Percentiles rank a stretch among this genome's conserved stretches.
phyloP scores from a whole-genome alignment of 2,888 invertebrate species.

The Beris chalybata region DNA sequence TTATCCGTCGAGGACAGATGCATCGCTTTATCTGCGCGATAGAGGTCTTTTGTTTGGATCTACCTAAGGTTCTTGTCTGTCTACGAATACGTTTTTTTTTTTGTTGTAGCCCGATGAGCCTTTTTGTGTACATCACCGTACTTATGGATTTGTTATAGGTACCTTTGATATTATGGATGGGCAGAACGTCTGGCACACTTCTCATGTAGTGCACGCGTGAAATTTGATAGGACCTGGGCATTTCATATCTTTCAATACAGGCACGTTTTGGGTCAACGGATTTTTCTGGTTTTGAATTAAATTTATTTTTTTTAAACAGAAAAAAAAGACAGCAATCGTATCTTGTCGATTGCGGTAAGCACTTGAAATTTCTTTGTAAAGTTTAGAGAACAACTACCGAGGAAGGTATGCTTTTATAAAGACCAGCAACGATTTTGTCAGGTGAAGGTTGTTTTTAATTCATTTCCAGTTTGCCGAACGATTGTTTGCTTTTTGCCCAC shows the following conservation, averaged over 20 bases:
- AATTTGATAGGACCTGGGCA: conserved; percentile 32
- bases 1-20: conserved; percentile 19
- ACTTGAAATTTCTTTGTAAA: too few species aligned
- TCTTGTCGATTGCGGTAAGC: too few species aligned
- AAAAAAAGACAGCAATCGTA: too few species aligned
- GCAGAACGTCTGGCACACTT: conserved; percentile 34
- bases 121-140: conserved; percentile 26
- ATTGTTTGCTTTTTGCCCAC: too few species aligned
- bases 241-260: conserved; percentile 6
- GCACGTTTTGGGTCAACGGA: too few species aligned
- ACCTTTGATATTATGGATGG: conserved; percentile 13
- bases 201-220: conserved; percentile 28
- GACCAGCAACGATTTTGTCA: too few species aligned
- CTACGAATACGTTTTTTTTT: conserved; percentile 9
- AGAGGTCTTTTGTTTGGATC: conserved; percentile 25
- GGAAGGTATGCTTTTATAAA: too few species aligned
- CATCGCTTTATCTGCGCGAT: conserved; percentile 27
- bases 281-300: too few species aligned
- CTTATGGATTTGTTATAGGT: not conserved
- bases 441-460: too few species aligned
- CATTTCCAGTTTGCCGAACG: too few species aligned
- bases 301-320: too few species aligned
- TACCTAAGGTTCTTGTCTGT: conserved; percentile 29
- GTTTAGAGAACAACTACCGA: too few species aligned
- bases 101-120: conserved; percentile 18